Evolutionary conservation across 30 jellyfish, hydroid and myxozoan species (phyloP), one percentile per base, ranked within the genome.

Genomic region (Morbakka virulenta): DNA sequence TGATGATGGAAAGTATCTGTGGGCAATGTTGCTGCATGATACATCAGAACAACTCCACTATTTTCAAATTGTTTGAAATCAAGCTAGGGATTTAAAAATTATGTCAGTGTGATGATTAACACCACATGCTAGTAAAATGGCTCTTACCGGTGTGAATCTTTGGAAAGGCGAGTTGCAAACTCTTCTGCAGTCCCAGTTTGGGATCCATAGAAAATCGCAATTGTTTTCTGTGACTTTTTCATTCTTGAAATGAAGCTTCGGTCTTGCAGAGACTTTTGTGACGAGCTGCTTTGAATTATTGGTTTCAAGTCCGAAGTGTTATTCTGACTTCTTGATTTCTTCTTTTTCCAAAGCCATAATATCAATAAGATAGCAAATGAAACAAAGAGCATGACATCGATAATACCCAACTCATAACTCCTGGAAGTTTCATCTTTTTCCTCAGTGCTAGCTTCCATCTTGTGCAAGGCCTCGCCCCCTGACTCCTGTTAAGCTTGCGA

Each of bases 171-270:
- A 64, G 75, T 81, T 17, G 98, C 79, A 31, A 91, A 91, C 52
- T 91, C 98, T 74, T 86, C 97, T 2, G 96, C 97, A 4, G 99
- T 94, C 17, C 97, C 97, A 0, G 99, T 94, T 74, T 94, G 99
- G 17, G 99, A 94, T 2, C 96, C 99, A 64, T 87, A 94, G 35
- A 94, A 86, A 17, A 94, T 94, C 0, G 96, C 96, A 32, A 93
- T 86, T 31, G 88, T 65, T 52, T 87, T 93, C 13, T 88, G 94
- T 72, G 95, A 81, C 50, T 81, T 81, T 35, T 81, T 81, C 97
- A 89, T 89, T 67, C 82, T 81, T 23, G 94, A 52, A 27, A 89
- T 89, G 64, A 89, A 89, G 23, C 95, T 79, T 41, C 17, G 9
- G 17, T 41, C 57, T 41, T 41, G 57, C 17, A 9, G 9, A 17